phyloP scores from a whole-genome alignment of 2,113 vertebrate species.

The Hypanus sabinus region DNA sequence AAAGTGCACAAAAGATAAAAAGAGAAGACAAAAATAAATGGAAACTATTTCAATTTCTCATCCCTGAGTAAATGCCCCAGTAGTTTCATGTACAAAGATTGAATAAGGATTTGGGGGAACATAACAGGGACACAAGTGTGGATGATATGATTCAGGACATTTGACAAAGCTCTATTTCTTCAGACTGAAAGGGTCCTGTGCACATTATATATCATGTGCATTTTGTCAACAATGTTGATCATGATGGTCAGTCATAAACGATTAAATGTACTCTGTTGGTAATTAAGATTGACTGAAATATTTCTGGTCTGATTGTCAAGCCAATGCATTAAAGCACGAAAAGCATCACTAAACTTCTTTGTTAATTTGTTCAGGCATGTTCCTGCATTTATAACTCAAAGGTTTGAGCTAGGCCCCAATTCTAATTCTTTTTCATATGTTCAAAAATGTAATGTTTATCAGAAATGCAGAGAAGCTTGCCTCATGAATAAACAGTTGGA shows the following conservation, averaged over 20 bases:
- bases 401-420: background rate
- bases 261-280: background rate
- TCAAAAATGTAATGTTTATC: constrained; percentile 17
- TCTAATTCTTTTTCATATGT: background rate
- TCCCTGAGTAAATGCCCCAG: background rate
- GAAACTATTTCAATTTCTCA: background rate
- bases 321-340: background rate
- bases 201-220: background rate
- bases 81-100: background rate
- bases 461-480: background rate
- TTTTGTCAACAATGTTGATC: background rate
- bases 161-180: background rate
- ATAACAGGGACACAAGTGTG: background rate
- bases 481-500: background rate
- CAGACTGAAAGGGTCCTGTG: background rate
- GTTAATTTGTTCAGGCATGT: constrained; percentile 5
- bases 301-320: background rate
- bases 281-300: background rate
- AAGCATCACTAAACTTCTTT: background rate
- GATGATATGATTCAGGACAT: background rate
- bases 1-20: background rate
- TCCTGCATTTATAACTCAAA: background rate
- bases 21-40: background rate
- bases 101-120: background rate
- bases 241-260: background rate